Evolutionary conservation across 2,797 vertebrate species (phyloP), one percentile per base, ranked within the genome.

Genomic region (Taenioides sp.): DNA sequence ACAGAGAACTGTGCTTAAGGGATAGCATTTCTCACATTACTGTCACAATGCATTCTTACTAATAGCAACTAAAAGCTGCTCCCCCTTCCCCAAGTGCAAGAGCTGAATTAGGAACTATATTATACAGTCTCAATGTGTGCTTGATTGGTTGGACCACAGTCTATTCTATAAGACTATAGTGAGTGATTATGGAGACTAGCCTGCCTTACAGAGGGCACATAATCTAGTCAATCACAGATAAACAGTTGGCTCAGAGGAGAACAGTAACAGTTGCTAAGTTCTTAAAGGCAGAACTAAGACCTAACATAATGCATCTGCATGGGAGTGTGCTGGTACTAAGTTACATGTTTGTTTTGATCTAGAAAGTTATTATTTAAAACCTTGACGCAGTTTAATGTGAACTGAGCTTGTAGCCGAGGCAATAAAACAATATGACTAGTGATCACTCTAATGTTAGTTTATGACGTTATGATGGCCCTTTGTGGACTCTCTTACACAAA

Each of bases 11-110:
- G 66, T 78, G 72, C 63, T 59, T 20, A 79, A 75, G 72, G 60
- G 9, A 79, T 77, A 77, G 75, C 17, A 76, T 82, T 83, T 76
- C 61, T 63, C 71, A 74, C 52, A 60, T 49, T 71, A 75, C 72
- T 69, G 68, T 77, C 71, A 74, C 67, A 72, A 67, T 67, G 75
- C 59, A 71, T 75, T 37, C 66, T 47, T 54, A 54, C 55, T 67
- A 80, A 77, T 66, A 40, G 50, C 25, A 9, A 60, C 25, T 71
- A 25, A 17, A 57, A 63, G 73, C 60, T 28, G 20, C 34, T 61
- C 18, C 16, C 69, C 18, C 58, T 64, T 71, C 37, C 58, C 37
- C 58, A 58, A 34, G 34, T 62, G 62, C 20, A 59, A 20, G 20
- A 50, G 31, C 18, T 58, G 59, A 67, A 54, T 75, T 58, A 22